Evolutionary conservation across 2,113 vertebrate genomes (phyloP).

Genomic region (Takifugu flavidus): DNA sequence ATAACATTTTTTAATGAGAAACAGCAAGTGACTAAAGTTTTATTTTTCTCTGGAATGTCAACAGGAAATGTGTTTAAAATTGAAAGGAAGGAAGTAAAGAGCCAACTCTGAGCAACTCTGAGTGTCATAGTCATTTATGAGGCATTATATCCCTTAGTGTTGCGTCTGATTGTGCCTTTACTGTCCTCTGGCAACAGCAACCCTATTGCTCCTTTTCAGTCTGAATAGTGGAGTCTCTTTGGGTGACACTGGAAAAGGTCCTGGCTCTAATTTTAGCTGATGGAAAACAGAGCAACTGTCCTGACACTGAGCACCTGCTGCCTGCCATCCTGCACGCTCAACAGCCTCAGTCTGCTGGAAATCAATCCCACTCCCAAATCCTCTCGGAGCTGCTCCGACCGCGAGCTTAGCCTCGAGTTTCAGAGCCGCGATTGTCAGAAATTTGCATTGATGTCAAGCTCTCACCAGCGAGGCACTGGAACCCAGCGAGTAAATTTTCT

Average conservation of each 20-base stretch:
- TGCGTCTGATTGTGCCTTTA: not conserved
- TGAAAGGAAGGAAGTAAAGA: not conserved
- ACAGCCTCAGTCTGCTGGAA: constrained; percentile 51
- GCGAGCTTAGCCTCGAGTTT: constrained; percentile 22
- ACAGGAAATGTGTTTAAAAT: not conserved
- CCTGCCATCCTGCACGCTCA: constrained; percentile 38
- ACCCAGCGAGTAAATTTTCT: not conserved
- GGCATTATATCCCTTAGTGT: not conserved
- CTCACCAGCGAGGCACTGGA: not conserved
- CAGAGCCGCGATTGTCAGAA: not conserved
- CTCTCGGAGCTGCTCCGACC: constrained; percentile 30
- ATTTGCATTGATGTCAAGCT: constrained; percentile 8
- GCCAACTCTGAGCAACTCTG: no score
- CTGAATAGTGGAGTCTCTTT: constrained; percentile 27
- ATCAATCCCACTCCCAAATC: constrained; percentile 53
- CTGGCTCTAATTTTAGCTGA: constrained; percentile 69
- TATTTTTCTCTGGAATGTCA: no score
- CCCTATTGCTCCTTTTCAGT: constrained; percentile 19
- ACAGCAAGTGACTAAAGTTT: no score
- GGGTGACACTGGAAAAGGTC: constrained; percentile 38
- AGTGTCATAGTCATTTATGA: no score
- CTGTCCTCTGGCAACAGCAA: not conserved
- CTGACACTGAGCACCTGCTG: constrained; percentile 66
- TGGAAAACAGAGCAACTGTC: constrained; percentile 57
- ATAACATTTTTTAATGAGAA: no score